A percentile compares a stretch with the other conserved stretches of the same genome.
Conservation (phyloP, 2,113 vertebrate species). For the Parus major region DNA sequence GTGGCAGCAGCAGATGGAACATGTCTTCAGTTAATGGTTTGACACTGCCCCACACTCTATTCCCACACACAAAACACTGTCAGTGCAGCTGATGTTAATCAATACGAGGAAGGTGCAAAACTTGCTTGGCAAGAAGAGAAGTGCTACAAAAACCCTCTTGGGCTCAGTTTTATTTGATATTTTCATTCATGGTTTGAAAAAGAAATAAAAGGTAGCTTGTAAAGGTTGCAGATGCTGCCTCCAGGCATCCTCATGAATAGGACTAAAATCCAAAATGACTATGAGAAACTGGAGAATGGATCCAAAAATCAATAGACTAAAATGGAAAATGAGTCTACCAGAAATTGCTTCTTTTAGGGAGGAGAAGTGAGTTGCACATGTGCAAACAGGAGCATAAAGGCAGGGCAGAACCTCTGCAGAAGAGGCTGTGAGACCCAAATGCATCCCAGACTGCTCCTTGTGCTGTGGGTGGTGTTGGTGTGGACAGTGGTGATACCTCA, state of each 20-base stretch:
- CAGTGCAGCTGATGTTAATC: rapidly evolving
- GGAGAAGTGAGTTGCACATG: background rate
- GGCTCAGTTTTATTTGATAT: background rate
- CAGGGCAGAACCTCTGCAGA: background rate
- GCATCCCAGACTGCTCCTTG: background rate
- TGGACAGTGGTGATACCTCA: background rate
- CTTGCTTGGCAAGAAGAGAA: background rate
- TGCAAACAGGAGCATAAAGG: background rate
- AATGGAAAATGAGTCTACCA: background rate
- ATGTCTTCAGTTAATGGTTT: background rate
- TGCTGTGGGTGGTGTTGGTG: rapidly evolving
- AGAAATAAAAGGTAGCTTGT: background rate
- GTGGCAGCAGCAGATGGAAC: background rate
- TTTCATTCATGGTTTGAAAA: background rate
- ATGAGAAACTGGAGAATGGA: background rate
- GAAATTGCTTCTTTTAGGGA: background rate
- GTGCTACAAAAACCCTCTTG: background rate
- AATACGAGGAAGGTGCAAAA: background rate
- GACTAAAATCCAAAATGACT: background rate
- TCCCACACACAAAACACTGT: background rate
- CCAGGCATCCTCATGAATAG: background rate
- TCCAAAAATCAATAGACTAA: background rate
- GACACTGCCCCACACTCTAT: background rate
- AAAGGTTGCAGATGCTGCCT: background rate
- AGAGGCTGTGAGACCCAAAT: background rate